Conservation (phyloP, 2,888 invertebrate genomes). For the Molorchus minor region DNA sequence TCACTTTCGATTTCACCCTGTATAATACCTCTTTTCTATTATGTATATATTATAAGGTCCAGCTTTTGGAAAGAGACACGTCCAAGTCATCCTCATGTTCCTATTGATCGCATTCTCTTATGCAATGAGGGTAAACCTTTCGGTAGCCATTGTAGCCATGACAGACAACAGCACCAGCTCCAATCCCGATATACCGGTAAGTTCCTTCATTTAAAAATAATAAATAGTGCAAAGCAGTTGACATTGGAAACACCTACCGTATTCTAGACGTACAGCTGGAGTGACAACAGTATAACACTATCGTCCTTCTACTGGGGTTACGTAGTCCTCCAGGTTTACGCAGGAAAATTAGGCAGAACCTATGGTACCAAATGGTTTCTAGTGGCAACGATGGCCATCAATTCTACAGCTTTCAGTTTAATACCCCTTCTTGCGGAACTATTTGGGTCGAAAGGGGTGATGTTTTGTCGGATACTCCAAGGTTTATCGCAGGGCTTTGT, state of each 20-base stretch:
- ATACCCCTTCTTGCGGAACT: slow-evolving; percentile 65
- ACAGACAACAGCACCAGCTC: slow-evolving; percentile 64
- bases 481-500: slow-evolving; percentile 79
- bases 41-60: slow-evolving; percentile 1
- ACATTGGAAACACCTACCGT: not conserved
- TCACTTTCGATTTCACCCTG: no score
- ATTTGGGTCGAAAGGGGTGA: slow-evolving; percentile 65
- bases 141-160: slow-evolving; percentile 78
- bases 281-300: slow-evolving; percentile 66
- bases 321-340: slow-evolving; percentile 74
- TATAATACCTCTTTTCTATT: no score
- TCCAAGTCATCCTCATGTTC: slow-evolving; percentile 69
- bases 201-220: no score
- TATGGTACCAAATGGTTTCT: slow-evolving; percentile 78
- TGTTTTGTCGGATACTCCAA: slow-evolving; percentile 70
- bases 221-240: no score
- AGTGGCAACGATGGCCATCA: slow-evolving; percentile 66
- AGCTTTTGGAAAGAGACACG: slow-evolving; percentile 68
- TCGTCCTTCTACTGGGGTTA: slow-evolving; percentile 86
- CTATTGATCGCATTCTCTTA: slow-evolving; percentile 69
- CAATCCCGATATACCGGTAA: slow-evolving; percentile 62
- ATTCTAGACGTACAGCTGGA: slow-evolving; percentile 67
- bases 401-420: slow-evolving; percentile 67
- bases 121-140: slow-evolving; percentile 71
- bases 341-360: slow-evolving; percentile 73